These are phyloP conservation scores for Drosophila kuntzei DNA, from an alignment of 2,888 invertebrate genomes.

Conservation along the genomic window DNA sequence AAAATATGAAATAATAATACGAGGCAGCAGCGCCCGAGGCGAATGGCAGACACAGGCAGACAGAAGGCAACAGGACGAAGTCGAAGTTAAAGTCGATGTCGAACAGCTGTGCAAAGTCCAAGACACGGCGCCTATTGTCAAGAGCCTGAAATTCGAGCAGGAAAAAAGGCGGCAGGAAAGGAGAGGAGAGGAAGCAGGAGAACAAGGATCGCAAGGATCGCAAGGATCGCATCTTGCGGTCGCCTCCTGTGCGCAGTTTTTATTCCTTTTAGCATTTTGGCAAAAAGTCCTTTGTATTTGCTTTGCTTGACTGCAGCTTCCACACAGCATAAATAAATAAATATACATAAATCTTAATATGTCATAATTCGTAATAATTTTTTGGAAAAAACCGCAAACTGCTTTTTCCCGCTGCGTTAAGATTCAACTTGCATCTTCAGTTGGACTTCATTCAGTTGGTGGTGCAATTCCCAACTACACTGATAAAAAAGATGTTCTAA, in stretches of 20 bases:
- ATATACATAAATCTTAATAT: slow-evolving; percentile 76
- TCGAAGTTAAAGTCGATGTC: slow-evolving; percentile 14
- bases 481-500: too few relatives aligned
- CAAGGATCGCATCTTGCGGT: slow-evolving; percentile 51
- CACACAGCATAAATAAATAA: slow-evolving; percentile 1
- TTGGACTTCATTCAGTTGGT: slow-evolving; percentile 13
- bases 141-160: slow-evolving; percentile 56
- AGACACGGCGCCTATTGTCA: slow-evolving; percentile 48
- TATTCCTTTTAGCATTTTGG: slow-evolving; percentile 10
- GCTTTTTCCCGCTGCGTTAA: slow-evolving; percentile 61
- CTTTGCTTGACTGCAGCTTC: slow-evolving; percentile 20
- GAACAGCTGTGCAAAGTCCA: slow-evolving; percentile 56
- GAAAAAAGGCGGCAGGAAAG: not conserved
- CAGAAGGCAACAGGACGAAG: slow-evolving; percentile 22
- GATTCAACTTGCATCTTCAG: not conserved
- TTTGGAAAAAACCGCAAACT: slow-evolving; percentile 64
- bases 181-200: not conserved
- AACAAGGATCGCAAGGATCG: not conserved
- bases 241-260: slow-evolving; percentile 51
- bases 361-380: slow-evolving; percentile 80
- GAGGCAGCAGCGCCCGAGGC: slow-evolving; percentile 42
- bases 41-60: slow-evolving; percentile 36
- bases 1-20: slow-evolving; percentile 79
- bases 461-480: slow-evolving; percentile 20
- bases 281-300: slow-evolving; percentile 46